phyloP scores from a whole-genome alignment of 2,797 vertebrate species.

The Rhincodon typus region DNA sequence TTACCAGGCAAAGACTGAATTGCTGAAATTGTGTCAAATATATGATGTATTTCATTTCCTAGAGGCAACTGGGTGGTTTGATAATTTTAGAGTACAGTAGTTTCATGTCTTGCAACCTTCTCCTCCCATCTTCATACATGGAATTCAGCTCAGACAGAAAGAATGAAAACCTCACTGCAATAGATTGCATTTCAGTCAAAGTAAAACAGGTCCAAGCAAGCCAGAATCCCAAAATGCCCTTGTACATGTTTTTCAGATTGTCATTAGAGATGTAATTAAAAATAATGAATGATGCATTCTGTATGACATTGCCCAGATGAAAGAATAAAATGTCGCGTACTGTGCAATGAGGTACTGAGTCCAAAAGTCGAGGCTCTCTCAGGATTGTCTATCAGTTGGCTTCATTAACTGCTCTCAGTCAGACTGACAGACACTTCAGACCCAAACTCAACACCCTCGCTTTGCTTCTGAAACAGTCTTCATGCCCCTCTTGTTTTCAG shows the following conservation, averaged over 20 bases:
- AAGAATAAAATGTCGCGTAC: background rate
- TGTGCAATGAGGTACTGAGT: background rate
- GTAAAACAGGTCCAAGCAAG: slow-evolving; percentile 1
- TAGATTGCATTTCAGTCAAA: background rate
- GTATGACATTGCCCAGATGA: background rate
- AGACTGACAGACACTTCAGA: background rate
- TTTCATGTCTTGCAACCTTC: background rate
- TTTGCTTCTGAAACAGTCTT: background rate
- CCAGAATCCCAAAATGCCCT: background rate
- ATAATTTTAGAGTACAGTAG: background rate
- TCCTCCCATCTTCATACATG: background rate
- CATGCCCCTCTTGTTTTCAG: no score
- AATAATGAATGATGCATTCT: background rate
- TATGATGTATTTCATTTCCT: background rate
- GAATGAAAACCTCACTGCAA: background rate
- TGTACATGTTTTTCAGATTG: background rate
- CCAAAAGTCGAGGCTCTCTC: background rate
- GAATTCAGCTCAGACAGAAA: background rate
- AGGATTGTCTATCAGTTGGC: no score
- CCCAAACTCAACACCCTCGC: background rate
- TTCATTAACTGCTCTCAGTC: background rate
- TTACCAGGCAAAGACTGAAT: background rate
- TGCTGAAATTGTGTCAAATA: background rate
- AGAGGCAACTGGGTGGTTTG: background rate
- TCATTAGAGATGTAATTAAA: slow-evolving; percentile 16